phyloP scores from a whole-genome alignment of 2,113 vertebrate species.

The Speoplatyrhinus poulsoni region DNA sequence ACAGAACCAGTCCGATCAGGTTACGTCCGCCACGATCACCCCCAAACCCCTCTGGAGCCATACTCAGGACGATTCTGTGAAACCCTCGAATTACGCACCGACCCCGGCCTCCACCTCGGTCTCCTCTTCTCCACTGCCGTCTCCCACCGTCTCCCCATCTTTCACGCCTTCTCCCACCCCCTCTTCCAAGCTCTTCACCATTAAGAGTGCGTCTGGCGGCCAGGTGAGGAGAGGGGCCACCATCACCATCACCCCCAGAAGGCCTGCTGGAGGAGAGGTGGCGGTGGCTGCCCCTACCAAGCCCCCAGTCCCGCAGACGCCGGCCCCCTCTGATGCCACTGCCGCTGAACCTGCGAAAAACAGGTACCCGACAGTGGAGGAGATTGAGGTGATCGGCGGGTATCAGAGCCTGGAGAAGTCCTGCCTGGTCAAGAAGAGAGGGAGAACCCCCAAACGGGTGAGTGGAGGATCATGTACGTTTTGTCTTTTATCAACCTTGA shows the following conservation, averaged over 20 bases:
- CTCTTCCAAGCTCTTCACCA: constrained; percentile 60
- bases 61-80: constrained; percentile 48
- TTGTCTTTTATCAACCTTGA: background rate
- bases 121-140: constrained; percentile 40
- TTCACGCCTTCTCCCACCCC: constrained; percentile 45
- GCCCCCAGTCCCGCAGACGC: background rate
- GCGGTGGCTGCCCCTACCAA: background rate
- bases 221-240: constrained; percentile 84
- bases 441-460: constrained; percentile 79
- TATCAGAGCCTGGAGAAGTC: constrained; percentile 85
- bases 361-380: constrained; percentile 85
- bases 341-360: constrained; percentile 71
- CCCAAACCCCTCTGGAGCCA: constrained; percentile 44
- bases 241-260: constrained; percentile 84
- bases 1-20: constrained; percentile 21
- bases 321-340: constrained; percentile 4
- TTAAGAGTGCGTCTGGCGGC: constrained; percentile 73
- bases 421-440: constrained; percentile 82
- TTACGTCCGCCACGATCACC: constrained; percentile 41
- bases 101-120: constrained; percentile 49
- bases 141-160: constrained; percentile 58
- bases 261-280: constrained; percentile 21
- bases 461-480: constrained; percentile 34
- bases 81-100: constrained; percentile 35
- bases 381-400: constrained; percentile 90